Conservation (phyloP, 2,113 vertebrate genomes). For the Platysteira castanea region DNA sequence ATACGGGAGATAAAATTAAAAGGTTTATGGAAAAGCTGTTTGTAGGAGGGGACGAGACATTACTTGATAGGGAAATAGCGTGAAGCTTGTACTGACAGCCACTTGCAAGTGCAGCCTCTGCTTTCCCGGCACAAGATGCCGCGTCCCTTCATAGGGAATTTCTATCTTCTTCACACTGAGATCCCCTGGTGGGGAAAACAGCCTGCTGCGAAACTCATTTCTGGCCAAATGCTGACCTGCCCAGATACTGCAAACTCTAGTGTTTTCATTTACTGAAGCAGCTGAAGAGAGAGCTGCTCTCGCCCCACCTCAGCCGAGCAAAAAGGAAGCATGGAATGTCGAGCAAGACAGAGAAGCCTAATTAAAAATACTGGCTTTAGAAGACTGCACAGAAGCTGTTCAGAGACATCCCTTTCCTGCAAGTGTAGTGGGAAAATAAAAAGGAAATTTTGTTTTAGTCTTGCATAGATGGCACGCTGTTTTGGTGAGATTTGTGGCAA, state of each 20-base stretch:
- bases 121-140: not conserved
- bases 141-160: not conserved
- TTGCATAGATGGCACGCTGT: not conserved
- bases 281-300: not conserved
- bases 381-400: not conserved
- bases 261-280: not conserved
- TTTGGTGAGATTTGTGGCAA: not conserved
- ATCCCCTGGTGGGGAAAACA: not conserved
- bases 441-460: not conserved
- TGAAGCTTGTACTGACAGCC: not conserved
- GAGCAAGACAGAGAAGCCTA: not conserved
- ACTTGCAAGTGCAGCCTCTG: not conserved
- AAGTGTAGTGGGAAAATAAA: not conserved
- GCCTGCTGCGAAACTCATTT: slow-evolving; percentile 58
- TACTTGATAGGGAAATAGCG: not conserved
- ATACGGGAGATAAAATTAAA: slow-evolving; percentile 28
- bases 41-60: not conserved
- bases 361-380: not conserved
- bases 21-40: not conserved
- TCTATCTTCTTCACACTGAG: slow-evolving; percentile 27
- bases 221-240: slow-evolving; percentile 25
- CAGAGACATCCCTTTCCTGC: not conserved
- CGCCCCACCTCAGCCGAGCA: not conserved
- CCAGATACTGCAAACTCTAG: not conserved
- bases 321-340: not conserved